These are phyloP conservation scores for Pharmacophagus antenor DNA, from an alignment of 2,888 invertebrate genomes.

Conservation along the genomic window DNA sequence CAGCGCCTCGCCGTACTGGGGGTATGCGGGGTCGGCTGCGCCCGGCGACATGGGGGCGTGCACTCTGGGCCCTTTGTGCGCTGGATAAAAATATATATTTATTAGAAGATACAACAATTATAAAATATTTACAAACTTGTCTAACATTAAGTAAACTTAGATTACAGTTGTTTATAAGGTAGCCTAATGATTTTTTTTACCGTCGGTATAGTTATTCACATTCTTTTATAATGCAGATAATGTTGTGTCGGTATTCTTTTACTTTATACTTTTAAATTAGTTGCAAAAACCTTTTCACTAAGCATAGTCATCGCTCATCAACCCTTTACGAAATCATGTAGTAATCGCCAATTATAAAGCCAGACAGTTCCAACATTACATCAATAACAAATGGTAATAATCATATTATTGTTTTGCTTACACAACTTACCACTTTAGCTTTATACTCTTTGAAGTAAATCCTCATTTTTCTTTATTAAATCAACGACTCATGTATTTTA, in stretches of 20 bases:
- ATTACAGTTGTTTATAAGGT: too few species aligned
- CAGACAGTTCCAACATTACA: neutral
- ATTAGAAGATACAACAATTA: neutral
- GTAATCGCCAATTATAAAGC: neutral
- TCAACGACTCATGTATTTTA: conserved; percentile 62
- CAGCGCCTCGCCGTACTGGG: conserved; percentile 56
- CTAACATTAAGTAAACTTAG: too few species aligned
- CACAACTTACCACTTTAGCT: conserved; percentile 63
- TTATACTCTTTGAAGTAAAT: conserved; percentile 74
- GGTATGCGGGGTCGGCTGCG: conserved; percentile 56
- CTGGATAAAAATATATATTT: conserved; percentile 43
- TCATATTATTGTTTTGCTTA: neutral
- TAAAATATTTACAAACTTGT: too few species aligned
- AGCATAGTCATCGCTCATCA: too few species aligned
- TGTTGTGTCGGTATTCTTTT: too few species aligned
- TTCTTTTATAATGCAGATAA: too few species aligned
- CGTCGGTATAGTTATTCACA: too few species aligned
- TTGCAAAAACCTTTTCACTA: too few species aligned
- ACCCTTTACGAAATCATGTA: too few species aligned
- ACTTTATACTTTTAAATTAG: too few species aligned
- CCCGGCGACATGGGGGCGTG: conserved; percentile 67
- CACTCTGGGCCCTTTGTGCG: conserved; percentile 64
- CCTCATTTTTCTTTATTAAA: conserved; percentile 56
- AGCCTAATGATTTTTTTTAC: too few species aligned
- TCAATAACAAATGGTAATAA: neutral